These are phyloP conservation scores for Pyrocephalus nanus DNA, from an alignment of 2,797 vertebrate species.

Conservation along the genomic window DNA sequence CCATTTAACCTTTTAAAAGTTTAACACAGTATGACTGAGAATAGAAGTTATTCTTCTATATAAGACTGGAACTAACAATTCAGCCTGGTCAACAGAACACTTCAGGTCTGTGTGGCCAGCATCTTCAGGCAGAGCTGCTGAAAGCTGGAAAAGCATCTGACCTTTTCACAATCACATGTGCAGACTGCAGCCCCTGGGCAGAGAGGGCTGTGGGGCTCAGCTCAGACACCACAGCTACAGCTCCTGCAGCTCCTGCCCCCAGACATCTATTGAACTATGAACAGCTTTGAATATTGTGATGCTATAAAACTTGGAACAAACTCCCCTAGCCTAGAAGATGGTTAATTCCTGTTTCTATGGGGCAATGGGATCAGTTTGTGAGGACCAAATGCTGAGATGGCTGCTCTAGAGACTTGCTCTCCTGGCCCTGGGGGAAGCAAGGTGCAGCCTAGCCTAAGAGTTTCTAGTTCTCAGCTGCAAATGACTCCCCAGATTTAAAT, in stretches of 20 bases:
- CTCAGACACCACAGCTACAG: accelerated
- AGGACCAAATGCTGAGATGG: background rate
- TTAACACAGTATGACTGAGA: background rate
- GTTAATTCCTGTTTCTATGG: background rate
- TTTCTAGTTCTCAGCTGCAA: background rate
- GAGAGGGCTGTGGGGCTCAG: too few species aligned
- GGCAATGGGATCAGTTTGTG: background rate
- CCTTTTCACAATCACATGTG: accelerated
- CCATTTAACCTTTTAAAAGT: slow-evolving; percentile 44
- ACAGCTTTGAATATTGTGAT: background rate
- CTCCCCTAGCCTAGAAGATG: background rate
- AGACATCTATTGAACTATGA: background rate
- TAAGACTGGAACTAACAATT: background rate
- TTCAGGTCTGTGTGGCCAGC: background rate
- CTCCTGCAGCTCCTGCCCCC: background rate
- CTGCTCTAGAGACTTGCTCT: background rate
- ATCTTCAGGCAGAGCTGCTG: background rate
- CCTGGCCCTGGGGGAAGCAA: accelerated
- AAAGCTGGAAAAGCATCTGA: background rate
- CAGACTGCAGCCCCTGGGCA: background rate
- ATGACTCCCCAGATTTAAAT: background rate
- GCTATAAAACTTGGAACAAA: background rate
- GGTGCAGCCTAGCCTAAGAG: background rate
- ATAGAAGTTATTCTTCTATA: background rate
- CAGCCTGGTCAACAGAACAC: background rate